These are phyloP conservation scores for Andrena flavipes DNA, from an alignment of 2,888 invertebrate species.

Conservation along the genomic window DNA sequence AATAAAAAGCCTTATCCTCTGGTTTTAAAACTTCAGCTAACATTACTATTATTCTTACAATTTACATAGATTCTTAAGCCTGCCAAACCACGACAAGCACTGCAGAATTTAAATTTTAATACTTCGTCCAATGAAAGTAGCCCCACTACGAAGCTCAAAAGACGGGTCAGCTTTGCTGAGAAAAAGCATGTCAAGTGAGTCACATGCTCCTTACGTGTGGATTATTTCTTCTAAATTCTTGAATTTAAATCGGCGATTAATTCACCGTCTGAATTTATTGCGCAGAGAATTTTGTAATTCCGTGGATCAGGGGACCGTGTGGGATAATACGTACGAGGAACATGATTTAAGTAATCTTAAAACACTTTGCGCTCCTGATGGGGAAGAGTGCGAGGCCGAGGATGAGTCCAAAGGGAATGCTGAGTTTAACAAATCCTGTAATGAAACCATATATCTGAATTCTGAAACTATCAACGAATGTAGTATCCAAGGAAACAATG, in stretches of 20 bases:
- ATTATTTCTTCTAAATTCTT: neutral
- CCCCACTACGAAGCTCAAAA: slow-evolving; percentile 72
- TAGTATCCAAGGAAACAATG: neutral
- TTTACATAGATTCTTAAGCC: slow-evolving; percentile 78
- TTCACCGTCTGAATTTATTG: slow-evolving; percentile 26
- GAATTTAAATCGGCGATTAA: slow-evolving; percentile 64
- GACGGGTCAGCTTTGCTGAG: slow-evolving; percentile 82
- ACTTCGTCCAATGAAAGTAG: slow-evolving; percentile 71
- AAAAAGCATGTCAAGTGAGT: slow-evolving; percentile 81
- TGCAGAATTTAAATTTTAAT: slow-evolving; percentile 72
- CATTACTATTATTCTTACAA: slow-evolving; percentile 14
- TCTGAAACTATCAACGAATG: neutral
- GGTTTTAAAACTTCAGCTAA: neutral
- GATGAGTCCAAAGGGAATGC: slow-evolving; percentile 10
- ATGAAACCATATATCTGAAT: neutral
- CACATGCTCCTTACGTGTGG: neutral
- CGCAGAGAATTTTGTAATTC: slow-evolving; percentile 80
- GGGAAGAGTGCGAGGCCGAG: neutral
- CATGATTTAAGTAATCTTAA: slow-evolving; percentile 74
- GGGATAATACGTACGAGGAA: slow-evolving; percentile 81
- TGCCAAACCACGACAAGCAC: slow-evolving; percentile 73
- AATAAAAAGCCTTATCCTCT: slow-evolving; percentile 2
- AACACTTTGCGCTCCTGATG: slow-evolving; percentile 1
- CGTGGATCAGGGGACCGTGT: slow-evolving; percentile 78
- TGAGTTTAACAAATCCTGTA: neutral